Evolutionary conservation across 2,797 vertebrate genomes (phyloP).

Genomic region (Darevskia nairensis): DNA sequence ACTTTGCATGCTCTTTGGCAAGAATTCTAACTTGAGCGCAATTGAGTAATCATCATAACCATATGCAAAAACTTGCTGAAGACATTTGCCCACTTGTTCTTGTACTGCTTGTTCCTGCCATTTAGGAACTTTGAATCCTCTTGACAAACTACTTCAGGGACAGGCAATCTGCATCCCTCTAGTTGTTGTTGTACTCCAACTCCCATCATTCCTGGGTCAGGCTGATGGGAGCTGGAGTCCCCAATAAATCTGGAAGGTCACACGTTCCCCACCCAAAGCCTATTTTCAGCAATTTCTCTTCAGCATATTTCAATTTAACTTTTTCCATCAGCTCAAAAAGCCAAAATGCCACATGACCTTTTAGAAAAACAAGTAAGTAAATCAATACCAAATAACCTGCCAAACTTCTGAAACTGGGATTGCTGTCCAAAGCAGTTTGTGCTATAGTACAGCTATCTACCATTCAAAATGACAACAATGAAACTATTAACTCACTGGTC

Average conservation of each 20-base stretch:
- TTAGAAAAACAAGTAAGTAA: not conserved
- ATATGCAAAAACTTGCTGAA: constrained; percentile 12
- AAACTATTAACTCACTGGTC: not conserved
- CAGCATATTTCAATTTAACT: not conserved
- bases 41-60: not conserved
- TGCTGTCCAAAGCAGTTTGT: not conserved
- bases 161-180: too few species aligned
- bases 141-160: not conserved
- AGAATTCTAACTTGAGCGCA: constrained; percentile 18
- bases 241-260: too few species aligned
- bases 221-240: too few species aligned
- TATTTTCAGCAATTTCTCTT: too few species aligned
- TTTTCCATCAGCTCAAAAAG: not conserved
- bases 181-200: too few species aligned
- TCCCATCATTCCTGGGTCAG: too few species aligned
- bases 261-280: too few species aligned
- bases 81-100: not conserved
- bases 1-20: not conserved
- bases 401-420: not conserved
- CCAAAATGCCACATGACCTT: not conserved
- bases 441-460: not conserved
- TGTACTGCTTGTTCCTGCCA: not conserved
- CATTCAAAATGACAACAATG: not conserved
- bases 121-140: not conserved
- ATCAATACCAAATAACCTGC: not conserved